Evolutionary conservation across 2,888 invertebrate genomes (phyloP), one percentile per base, ranked within the genome.

Genomic region (Drosophila anomelani): DNA sequence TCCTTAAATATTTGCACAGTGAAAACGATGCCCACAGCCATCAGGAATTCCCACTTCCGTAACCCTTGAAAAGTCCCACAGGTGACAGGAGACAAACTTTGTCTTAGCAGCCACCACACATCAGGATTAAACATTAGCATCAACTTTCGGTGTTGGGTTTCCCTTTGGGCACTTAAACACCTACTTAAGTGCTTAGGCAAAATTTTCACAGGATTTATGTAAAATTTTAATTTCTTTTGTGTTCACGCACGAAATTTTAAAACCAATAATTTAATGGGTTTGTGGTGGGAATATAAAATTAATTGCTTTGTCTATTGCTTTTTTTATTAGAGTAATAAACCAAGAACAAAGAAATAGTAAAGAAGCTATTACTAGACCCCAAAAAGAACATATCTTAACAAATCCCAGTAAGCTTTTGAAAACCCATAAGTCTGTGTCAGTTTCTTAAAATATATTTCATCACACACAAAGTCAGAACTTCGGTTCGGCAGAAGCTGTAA

Each of bases 1-100:
- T 76, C 64, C 49, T 70, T 69, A 81, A 81, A 85, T 81, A 81
- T 88, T 77, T 85, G 72, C 66, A 51, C 54, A 55, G 29, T 64
- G 49, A 70, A 60, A 67, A 34, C 32, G 61, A 61, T 55, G 60
- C 53, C 53, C 39, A 23, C 44, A 73, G 43, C 29, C 61, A 56
- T 39, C 20, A 29, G 44, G 26, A 29, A 20, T 17, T 20, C 13
- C 32, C 10, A 7, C 38, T 51, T 17, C 60, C 38, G 15, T 17
- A 46, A 29, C 75, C 53, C 68, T 51, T 46, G 34, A 43, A 49
- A 44, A 63, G 20, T 56, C 56, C 36, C 70, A 56, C 68, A 68
- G 70, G 70, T 68, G 68, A 68, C 68, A 68, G 41, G 46, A 55
- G 47, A 36, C 41, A 56, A 68, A 68, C 70, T 68, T 68, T 56